Conservation (phyloP, 2,113 vertebrate species). For the Triplophysa tibetana region DNA sequence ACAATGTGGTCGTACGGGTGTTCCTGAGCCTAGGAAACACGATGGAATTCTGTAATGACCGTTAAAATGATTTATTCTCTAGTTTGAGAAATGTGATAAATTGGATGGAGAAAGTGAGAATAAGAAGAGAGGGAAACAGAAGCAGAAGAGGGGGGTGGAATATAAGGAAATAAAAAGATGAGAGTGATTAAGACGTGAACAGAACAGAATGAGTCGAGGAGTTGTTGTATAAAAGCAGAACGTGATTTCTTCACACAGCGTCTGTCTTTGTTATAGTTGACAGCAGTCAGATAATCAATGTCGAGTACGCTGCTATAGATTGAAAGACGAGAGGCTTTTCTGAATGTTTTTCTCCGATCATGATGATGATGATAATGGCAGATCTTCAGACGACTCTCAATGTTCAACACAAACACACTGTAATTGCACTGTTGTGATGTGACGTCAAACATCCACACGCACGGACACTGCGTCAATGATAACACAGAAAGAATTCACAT, state of each 20-base stretch:
- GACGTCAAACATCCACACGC: neutral
- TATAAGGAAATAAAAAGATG: neutral
- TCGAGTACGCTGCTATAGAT: neutral
- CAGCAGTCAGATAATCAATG: neutral
- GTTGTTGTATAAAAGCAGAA: neutral
- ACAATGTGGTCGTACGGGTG: neutral
- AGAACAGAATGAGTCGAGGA: neutral
- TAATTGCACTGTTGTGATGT: conserved; percentile 20
- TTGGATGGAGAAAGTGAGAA: neutral
- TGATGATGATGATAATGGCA: neutral
- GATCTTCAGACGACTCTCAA: neutral
- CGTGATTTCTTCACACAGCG: neutral
- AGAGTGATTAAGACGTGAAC: neutral
- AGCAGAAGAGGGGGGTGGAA: neutral
- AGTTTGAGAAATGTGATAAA: neutral
- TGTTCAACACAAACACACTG: neutral
- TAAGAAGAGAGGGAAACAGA: neutral
- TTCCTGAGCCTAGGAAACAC: neutral
- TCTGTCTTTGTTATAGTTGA: neutral
- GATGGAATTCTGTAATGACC: neutral
- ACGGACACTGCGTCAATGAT: neutral
- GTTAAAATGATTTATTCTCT: neutral
- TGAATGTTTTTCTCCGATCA: neutral
- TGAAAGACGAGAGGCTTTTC: neutral
- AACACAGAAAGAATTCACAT: no score